Evolutionary conservation across 2,113 vertebrate species (phyloP).

Genomic region (Megatriorchis doriae): DNA sequence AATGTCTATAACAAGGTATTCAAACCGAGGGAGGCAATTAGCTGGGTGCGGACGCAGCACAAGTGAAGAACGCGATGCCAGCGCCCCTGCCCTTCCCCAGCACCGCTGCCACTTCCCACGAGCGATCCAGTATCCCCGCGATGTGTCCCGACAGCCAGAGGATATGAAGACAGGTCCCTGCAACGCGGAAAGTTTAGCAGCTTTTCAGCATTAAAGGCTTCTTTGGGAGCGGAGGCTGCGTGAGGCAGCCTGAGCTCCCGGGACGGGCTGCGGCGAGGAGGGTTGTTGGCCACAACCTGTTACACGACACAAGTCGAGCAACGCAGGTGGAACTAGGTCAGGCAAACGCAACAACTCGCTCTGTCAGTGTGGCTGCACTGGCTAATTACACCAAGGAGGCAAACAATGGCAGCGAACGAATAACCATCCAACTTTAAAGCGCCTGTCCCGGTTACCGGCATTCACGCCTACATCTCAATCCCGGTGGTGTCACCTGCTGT

Average conservation of each 20-base stretch:
- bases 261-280: neutral
- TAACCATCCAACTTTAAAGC: neutral
- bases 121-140: neutral
- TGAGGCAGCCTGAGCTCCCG: neutral
- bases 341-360: neutral
- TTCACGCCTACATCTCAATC: neutral
- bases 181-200: neutral
- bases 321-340: slow-evolving; percentile 53
- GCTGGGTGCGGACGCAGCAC: neutral
- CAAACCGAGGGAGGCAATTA: neutral
- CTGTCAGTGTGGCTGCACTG: neutral
- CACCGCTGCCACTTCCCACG: accelerated
- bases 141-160: neutral
- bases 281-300: slow-evolving; percentile 7
- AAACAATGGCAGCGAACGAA: neutral
- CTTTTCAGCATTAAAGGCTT: neutral
- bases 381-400: neutral
- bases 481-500: neutral
- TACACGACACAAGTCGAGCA: neutral
- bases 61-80: neutral
- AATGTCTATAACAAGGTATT: neutral
- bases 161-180: neutral
- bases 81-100: accelerated
- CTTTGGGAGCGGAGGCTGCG: neutral
- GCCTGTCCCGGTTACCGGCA: neutral